phyloP scores from a whole-genome alignment of 2,888 invertebrate species.

The Schizotus pectinicornis region DNA sequence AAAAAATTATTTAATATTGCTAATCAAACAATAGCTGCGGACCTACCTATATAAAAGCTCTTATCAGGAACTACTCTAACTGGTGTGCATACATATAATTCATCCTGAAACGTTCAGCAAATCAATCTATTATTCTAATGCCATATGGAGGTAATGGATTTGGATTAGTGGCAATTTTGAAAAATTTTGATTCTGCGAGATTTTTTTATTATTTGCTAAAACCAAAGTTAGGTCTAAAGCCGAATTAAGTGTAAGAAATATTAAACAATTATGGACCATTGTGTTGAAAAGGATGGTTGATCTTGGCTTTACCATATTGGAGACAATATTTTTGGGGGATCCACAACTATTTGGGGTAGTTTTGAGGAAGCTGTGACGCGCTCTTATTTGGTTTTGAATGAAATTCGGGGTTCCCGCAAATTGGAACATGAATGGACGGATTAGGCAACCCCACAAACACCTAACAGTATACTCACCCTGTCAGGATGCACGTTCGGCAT shows the following conservation, averaged over 20 bases:
- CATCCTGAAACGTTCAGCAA: constrained; percentile 71
- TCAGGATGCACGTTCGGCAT: constrained; percentile 86
- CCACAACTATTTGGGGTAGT: neutral
- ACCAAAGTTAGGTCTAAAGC: no score
- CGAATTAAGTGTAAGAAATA: no score
- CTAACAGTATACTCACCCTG: constrained; percentile 65
- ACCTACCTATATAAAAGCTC: constrained; percentile 82
- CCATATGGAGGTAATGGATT: no score
- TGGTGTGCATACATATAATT: constrained; percentile 90
- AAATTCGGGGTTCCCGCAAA: constrained; percentile 19
- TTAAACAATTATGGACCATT: no score
- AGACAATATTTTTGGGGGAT: neutral
- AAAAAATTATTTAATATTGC: constrained; percentile 43
- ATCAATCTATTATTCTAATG: neutral
- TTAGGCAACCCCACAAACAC: constrained; percentile 32
- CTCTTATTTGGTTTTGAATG: neutral
- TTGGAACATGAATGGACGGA: constrained; percentile 5
- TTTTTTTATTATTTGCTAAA: no score
- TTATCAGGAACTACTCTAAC: constrained; percentile 78
- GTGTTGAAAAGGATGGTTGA: no score
- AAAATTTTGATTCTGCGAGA: no score
- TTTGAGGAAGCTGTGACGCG: neutral
- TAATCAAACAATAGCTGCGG: constrained; percentile 5
- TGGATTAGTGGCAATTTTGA: constrained; percentile 1
- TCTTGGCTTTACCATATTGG: no score